Evolutionary conservation across 2,888 invertebrate species (phyloP).

Genomic region (Caenorhabditis drosophilae): DNA sequence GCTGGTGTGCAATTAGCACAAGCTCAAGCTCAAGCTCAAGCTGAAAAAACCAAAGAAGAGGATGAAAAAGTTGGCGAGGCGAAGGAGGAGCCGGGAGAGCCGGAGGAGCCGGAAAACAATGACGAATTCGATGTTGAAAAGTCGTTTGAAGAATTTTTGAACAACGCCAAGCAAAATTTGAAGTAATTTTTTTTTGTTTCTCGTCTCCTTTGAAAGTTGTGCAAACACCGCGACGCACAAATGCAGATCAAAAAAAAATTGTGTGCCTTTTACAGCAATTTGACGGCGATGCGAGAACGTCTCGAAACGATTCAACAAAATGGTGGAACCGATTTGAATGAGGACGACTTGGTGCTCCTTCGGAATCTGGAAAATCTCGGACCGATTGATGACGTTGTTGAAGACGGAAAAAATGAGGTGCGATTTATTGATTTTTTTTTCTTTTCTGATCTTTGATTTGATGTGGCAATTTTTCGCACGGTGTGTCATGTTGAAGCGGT

Average conservation of each 20-base stretch:
- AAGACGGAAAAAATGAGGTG: neutral
- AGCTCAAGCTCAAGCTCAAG: conserved; percentile 4
- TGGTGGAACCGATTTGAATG: conserved; percentile 28
- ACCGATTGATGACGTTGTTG: conserved; percentile 4
- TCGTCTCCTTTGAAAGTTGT: too few relatives aligned
- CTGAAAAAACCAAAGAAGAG: neutral
- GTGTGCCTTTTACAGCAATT: conserved; percentile 40
- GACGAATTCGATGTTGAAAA: conserved; percentile 9
- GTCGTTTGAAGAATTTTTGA: conserved; percentile 29
- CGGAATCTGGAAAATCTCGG: conserved; percentile 32
- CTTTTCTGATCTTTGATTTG: neutral
- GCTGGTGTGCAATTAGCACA: neutral
- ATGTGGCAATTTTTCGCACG: neutral
- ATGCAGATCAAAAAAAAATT: too few relatives aligned
- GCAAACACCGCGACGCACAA: too few relatives aligned
- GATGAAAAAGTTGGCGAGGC: conserved; percentile 2
- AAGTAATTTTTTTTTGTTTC: too few relatives aligned
- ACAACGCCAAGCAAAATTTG: conserved; percentile 22
- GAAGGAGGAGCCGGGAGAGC: neutral
- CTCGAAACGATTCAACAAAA: conserved; percentile 45
- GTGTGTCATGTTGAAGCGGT: too few relatives aligned
- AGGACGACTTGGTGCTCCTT: conserved; percentile 33
- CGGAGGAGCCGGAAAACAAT: neutral
- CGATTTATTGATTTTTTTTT: conserved; percentile 1
- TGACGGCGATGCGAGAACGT: conserved; percentile 52